Evolutionary conservation across 92 coral and sea anemone species (phyloP).

Genomic region (Palythoa heliodiscus): DNA sequence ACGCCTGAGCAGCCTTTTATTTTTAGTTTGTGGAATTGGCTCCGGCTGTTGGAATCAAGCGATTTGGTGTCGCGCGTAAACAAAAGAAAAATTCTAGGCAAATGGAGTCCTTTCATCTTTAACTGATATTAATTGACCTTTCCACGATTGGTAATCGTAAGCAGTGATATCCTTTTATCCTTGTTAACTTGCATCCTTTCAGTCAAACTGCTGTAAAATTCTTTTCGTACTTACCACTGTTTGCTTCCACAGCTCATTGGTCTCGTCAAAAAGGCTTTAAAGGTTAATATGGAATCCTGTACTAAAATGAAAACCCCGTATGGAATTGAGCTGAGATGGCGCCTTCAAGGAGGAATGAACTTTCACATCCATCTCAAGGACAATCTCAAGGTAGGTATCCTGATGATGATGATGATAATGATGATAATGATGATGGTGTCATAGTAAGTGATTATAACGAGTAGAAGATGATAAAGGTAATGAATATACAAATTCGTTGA

Average conservation of each 20-base stretch:
- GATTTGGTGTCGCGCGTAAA: too few relatives aligned
- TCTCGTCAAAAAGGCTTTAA: conserved; percentile 75
- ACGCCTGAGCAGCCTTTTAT: too few relatives aligned
- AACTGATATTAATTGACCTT: too few relatives aligned
- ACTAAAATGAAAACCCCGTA: conserved; percentile 89
- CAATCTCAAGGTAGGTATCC: conserved; percentile 67
- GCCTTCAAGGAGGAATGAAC: conserved; percentile 91
- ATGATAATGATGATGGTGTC: not conserved
- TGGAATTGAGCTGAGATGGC: conserved; percentile 96
- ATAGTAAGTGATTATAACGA: too few relatives aligned
- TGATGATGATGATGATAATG: not conserved
- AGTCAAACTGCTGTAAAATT: not conserved
- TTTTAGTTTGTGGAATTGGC: too few relatives aligned
- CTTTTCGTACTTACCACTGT: not conserved
- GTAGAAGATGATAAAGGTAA: not conserved
- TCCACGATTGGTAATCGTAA: too few relatives aligned
- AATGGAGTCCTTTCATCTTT: too few relatives aligned
- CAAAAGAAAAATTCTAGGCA: too few relatives aligned
- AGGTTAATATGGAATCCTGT: conserved; percentile 64
- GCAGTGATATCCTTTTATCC: too few relatives aligned
- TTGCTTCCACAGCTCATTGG: conserved; percentile 55
- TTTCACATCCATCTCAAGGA: conserved; percentile 94
- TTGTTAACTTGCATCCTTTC: not conserved
- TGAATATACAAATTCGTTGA: not conserved
- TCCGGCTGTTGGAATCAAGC: too few relatives aligned